Conservation (phyloP, 2,113 vertebrate species). For the Laticauda colubrina region DNA sequence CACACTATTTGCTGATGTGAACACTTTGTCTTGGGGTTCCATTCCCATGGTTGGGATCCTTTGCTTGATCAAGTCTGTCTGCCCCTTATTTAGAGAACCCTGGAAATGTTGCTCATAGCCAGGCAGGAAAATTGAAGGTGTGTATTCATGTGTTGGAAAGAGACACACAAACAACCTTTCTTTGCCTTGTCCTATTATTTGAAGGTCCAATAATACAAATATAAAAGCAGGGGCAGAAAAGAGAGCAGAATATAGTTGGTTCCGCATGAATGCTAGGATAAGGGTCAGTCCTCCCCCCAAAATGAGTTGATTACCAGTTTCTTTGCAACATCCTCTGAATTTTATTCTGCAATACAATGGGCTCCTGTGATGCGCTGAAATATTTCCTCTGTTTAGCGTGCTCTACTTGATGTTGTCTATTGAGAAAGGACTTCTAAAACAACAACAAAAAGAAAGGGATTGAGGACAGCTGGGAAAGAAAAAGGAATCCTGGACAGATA, state of each 20-base stretch:
- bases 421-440: slow-evolving; percentile 21
- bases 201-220: not conserved
- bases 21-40: not conserved
- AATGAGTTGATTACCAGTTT: not conserved
- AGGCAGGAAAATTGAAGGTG: not conserved
- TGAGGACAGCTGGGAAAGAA: slow-evolving; percentile 21
- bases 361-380: not conserved
- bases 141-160: not conserved
- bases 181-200: not conserved
- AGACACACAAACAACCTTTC: not conserved
- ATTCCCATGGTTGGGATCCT: not conserved
- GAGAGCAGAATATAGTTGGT: not conserved
- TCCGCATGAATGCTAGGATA: not conserved
- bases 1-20: not conserved
- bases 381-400: not conserved
- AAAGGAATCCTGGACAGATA: slow-evolving; percentile 49
- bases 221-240: too few relatives aligned
- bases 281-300: not conserved
- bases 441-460: not conserved
- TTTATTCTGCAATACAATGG: not conserved
- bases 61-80: not conserved
- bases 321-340: not conserved
- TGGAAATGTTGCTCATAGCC: not conserved
- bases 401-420: slow-evolving; percentile 2
- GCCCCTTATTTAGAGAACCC: not conserved